Conservation (phyloP, 53 echinoderm and acorn worm species). For the Echinometra lucunter region DNA sequence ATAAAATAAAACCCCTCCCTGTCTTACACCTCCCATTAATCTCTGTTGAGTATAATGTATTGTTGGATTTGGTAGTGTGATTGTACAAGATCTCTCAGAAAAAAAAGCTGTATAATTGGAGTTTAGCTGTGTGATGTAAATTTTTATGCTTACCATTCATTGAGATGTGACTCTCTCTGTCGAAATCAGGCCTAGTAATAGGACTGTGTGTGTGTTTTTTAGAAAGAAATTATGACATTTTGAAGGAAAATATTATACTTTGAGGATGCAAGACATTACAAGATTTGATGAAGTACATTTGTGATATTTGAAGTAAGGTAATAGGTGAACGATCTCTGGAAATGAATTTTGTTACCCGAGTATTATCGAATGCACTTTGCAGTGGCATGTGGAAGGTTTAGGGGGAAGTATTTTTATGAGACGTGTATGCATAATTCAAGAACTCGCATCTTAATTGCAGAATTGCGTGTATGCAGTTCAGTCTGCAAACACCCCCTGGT, state of each 20-base stretch:
- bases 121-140: slow-evolving; percentile 60
- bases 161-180: not conserved
- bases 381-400: not conserved
- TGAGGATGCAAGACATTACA: not conserved
- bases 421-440: no score
- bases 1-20: slow-evolving; percentile 38
- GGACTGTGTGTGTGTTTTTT: no score
- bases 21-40: not conserved
- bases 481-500: not conserved
- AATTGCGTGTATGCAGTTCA: not conserved
- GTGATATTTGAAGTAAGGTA: not conserved
- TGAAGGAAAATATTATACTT: not conserved
- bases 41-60: slow-evolving; percentile 67
- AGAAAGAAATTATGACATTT: no score
- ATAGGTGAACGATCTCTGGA: not conserved
- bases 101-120: slow-evolving; percentile 59
- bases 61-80: slow-evolving; percentile 53
- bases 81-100: slow-evolving; percentile 46
- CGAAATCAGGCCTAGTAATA: not conserved
- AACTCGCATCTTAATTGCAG: not conserved
- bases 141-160: slow-evolving; percentile 42
- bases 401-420: not conserved
- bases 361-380: not conserved
- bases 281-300: not conserved
- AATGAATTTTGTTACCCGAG: not conserved